These are phyloP conservation scores for Clarias gariepinus DNA, from an alignment of 2,113 vertebrate species.

Conservation along the genomic window DNA sequence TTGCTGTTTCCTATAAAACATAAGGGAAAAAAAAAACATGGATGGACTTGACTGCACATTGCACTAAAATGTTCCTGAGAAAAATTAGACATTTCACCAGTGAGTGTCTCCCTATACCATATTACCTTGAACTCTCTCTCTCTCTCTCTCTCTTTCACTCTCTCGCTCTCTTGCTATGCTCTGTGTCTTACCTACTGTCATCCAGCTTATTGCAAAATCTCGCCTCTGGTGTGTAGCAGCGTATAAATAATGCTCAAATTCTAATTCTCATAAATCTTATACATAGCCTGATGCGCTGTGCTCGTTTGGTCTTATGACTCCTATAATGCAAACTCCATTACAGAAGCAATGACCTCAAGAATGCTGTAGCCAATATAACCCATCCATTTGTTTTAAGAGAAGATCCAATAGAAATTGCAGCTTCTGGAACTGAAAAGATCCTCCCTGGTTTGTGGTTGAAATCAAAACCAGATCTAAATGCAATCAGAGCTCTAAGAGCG, in stretches of 20 bases:
- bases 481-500: not conserved
- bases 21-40: not conserved
- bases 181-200: not conserved
- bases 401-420: conserved; percentile 1
- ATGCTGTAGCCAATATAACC: not conserved
- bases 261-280: conserved; percentile 8
- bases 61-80: not conserved
- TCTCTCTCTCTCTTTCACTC: not conserved
- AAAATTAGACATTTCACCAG: conserved; percentile 62
- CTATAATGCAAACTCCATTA: conserved; percentile 8
- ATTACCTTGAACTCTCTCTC: not conserved
- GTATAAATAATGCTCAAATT: conserved; percentile 8
- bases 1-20: too few species aligned
- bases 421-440: conserved; percentile 3
- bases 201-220: conserved; percentile 6
- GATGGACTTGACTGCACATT: not conserved
- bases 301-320: not conserved
- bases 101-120: conserved; percentile 68
- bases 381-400: conserved; percentile 31
- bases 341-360: not conserved
- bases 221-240: not conserved
- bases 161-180: not conserved
- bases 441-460: not conserved
- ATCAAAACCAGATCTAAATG: conserved; percentile 29
- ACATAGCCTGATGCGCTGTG: not conserved